Conservation (phyloP, 1,140 invertebrate genomes). For the Pogonus chalceus region DNA sequence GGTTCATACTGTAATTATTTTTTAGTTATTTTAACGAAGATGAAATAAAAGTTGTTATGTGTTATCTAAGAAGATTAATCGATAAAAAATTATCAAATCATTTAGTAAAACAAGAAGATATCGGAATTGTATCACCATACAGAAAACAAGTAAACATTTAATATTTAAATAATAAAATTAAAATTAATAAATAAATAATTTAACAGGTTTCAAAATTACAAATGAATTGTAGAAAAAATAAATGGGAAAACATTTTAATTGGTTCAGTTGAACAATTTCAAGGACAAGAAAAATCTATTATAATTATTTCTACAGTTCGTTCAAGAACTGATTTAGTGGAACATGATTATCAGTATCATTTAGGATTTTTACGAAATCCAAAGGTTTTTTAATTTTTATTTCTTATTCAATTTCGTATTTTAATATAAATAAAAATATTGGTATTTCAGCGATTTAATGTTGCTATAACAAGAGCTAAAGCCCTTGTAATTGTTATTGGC, state of each 20-base stretch:
- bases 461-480: conserved; percentile 70
- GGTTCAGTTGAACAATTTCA: conserved; percentile 93
- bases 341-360: conserved; percentile 45
- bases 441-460: conserved; percentile 64
- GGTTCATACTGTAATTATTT: conserved; percentile 14
- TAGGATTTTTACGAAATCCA: conserved; percentile 66
- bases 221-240: conserved; percentile 48
- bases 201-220: conserved; percentile 61
- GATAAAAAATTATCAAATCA: conserved; percentile 47
- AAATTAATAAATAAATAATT: conserved; percentile 11
- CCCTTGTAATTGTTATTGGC: conserved; percentile 69
- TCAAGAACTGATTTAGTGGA: conserved; percentile 39
- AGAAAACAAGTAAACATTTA: conserved; percentile 61
- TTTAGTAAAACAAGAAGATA: conserved; percentile 53
- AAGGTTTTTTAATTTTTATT: conserved; percentile 32
- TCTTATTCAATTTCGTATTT: neutral
- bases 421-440: neutral
- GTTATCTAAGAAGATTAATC: conserved; percentile 41
- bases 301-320: conserved; percentile 79
- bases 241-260: conserved; percentile 58
- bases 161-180: conserved; percentile 22
- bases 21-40: conserved; percentile 52
- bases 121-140: conserved; percentile 89
- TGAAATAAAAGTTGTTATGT: conserved; percentile 39
- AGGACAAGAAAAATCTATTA: conserved; percentile 75